Conservation (phyloP, 1,140 invertebrate genomes). For the Agrypnia vestita region DNA sequence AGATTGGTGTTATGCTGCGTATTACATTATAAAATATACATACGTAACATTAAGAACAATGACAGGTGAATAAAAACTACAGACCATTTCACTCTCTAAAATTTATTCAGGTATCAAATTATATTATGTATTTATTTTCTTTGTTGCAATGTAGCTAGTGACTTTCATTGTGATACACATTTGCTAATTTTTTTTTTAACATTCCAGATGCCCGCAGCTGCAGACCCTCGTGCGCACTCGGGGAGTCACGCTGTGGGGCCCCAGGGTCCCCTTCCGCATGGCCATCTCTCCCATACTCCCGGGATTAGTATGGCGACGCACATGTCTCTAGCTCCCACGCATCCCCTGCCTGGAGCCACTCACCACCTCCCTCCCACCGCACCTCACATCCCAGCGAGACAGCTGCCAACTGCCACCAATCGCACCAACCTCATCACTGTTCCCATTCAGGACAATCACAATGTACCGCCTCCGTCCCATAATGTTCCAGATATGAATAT, state of each 20-base stretch:
- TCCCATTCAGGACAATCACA: slow-evolving; percentile 80
- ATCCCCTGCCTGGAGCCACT: background rate
- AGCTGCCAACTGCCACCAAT: slow-evolving; percentile 46
- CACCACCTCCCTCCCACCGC: slow-evolving; percentile 27
- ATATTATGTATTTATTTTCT: too few species aligned
- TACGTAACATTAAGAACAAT: background rate
- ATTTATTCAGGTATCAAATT: too few species aligned
- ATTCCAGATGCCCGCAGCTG: slow-evolving; percentile 51
- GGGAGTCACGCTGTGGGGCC: slow-evolving; percentile 32
- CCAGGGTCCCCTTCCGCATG: slow-evolving; percentile 15
- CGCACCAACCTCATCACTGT: slow-evolving; percentile 86
- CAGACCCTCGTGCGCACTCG: slow-evolving; percentile 53
- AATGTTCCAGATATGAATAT: slow-evolving; percentile 64
- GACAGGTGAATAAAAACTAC: too few species aligned
- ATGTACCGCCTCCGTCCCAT: slow-evolving; percentile 64
- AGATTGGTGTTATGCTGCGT: background rate
- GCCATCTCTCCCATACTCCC: slow-evolving; percentile 51
- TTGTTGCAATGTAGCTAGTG: too few species aligned
- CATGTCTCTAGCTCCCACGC: slow-evolving; percentile 33
- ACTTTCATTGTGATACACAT: too few species aligned
- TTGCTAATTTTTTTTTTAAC: background rate
- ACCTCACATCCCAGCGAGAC: slow-evolving; percentile 50
- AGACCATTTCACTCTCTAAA: too few species aligned
- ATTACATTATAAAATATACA: too few species aligned
- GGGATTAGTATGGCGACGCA: slow-evolving; percentile 4